These are phyloP conservation scores for Moxostoma hubbsi DNA, from an alignment of 2,797 vertebrate species.

Conservation along the genomic window DNA sequence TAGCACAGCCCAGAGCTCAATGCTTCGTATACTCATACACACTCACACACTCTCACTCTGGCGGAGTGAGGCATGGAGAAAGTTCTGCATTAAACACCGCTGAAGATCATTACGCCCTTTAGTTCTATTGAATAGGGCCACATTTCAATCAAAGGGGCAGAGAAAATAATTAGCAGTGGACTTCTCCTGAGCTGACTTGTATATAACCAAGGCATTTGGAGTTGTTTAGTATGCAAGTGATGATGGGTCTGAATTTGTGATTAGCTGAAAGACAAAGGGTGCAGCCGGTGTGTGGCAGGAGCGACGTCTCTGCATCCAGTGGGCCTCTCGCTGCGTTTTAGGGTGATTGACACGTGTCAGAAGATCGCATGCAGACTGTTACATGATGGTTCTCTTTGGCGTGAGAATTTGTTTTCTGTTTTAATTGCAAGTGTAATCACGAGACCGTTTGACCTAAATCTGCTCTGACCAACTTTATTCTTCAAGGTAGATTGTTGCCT, in stretches of 20 bases:
- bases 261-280: constrained; percentile 61
- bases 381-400: constrained; percentile 16
- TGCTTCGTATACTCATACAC: constrained; percentile 37
- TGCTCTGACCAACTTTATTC: not conserved
- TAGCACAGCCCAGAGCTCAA: constrained; percentile 61
- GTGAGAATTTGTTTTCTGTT: not conserved
- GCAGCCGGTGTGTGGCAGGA: constrained; percentile 51
- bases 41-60: constrained; percentile 45
- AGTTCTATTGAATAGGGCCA: constrained; percentile 32
- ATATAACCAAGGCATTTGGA: constrained; percentile 40
- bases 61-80: constrained; percentile 55
- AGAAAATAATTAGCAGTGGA: constrained; percentile 43
- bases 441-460: constrained; percentile 5
- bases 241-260: constrained; percentile 60
- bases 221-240: constrained; percentile 61
- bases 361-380: constrained; percentile 18
- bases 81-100: constrained; percentile 54
- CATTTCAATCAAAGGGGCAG: constrained; percentile 39
- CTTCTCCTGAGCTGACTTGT: constrained; percentile 47
- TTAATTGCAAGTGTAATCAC: constrained; percentile 8
- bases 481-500: not conserved
- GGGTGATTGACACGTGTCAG: constrained; percentile 53
- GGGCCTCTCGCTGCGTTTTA: constrained; percentile 24
- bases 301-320: constrained; percentile 45
- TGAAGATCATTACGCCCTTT: constrained; percentile 47